These are phyloP conservation scores for Betta splendens DNA, from an alignment of 2,797 vertebrate genomes.

Conservation along the genomic window DNA sequence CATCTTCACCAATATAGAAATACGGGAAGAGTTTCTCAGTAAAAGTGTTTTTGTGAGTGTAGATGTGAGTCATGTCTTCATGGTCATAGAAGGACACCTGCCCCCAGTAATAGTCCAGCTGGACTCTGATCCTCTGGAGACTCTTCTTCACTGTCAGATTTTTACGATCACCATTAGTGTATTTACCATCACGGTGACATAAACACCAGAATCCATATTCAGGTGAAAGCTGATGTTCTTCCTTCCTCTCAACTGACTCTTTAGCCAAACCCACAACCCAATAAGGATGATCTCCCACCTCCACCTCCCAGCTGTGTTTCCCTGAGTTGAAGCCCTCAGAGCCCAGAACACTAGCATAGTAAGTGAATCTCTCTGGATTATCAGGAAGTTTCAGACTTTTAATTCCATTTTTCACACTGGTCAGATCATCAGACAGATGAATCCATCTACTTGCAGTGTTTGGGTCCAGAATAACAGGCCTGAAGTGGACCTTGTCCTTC, in stretches of 20 bases:
- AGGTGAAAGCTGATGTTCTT: no score
- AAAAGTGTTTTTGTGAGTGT: slow-evolving; percentile 17
- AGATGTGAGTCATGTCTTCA: slow-evolving; percentile 13
- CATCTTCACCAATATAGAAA: accelerated
- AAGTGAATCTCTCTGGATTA: no score
- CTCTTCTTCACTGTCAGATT: neutral
- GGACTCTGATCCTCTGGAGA: slow-evolving; percentile 25
- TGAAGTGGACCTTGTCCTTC: no score
- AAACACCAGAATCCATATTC: slow-evolving; percentile 19
- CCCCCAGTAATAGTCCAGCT: slow-evolving; percentile 17
- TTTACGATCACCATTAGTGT: accelerated
- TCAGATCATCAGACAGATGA: no score
- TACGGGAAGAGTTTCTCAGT: slow-evolving; percentile 16
- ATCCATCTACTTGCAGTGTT: slow-evolving; percentile 7
- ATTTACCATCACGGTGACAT: accelerated
- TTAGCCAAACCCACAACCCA: slow-evolving; percentile 36
- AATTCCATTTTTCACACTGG: no score
- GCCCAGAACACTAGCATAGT: no score
- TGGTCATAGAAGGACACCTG: slow-evolving; percentile 12
- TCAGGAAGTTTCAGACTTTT: no score
- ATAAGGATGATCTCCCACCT: slow-evolving; percentile 40
- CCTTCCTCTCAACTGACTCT: slow-evolving; percentile 28
- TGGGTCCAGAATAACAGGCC: slow-evolving; percentile 26
- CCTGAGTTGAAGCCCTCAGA: no score
- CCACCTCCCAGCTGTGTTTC: neutral